Evolutionary conservation across 2,113 vertebrate species (phyloP), one percentile per base, ranked within the genome.

Genomic region (Plotosus lineatus): DNA sequence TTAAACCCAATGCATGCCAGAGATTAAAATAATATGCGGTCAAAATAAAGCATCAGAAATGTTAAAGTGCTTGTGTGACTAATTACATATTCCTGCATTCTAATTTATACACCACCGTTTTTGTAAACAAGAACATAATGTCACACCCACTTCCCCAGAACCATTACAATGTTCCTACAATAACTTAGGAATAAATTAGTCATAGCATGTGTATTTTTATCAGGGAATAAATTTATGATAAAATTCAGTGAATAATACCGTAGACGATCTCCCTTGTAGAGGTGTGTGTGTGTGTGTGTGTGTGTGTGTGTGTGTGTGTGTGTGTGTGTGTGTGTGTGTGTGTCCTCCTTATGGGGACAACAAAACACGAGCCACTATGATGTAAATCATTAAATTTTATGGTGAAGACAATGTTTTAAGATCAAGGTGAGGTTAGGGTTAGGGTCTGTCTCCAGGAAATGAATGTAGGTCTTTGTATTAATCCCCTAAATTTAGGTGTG

Each of bases 231-330:
- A 69, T 26, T n/a, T 31, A 50, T 50, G 68, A 31, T 15, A 26
- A 31, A 72, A 8, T 4, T 31, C 68, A 48, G 26, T 28, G 42
- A 71, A 71, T 10, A 42, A 48, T 11, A 28, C 23, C 1, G 60
- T 15, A 63, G 58, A 0, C 5, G 14, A 33, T 17, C 33, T 33
- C 15, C 33, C 2, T 7, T 60, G 12, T 60, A 60, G 11, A 31
- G 26, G 6, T 28, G 56, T 19, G 58, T 33, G 1, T 36, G 31
- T 36, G 31, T 36, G 31, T 17, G 31, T 12, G 55, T 28, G 10
- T 58, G 55, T 28, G 55, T 58, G 55, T 58, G 55, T 56, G 55
- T 56, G 55, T 56, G 55, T 55, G 53, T 55, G 58, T 60, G 58
- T 33, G 58, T 60, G 58, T 60, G 51, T 53, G 51, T 53, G 51